These are phyloP conservation scores for Archivesica marissinica DNA, from an alignment of 1,140 invertebrate species.

Conservation along the genomic window DNA sequence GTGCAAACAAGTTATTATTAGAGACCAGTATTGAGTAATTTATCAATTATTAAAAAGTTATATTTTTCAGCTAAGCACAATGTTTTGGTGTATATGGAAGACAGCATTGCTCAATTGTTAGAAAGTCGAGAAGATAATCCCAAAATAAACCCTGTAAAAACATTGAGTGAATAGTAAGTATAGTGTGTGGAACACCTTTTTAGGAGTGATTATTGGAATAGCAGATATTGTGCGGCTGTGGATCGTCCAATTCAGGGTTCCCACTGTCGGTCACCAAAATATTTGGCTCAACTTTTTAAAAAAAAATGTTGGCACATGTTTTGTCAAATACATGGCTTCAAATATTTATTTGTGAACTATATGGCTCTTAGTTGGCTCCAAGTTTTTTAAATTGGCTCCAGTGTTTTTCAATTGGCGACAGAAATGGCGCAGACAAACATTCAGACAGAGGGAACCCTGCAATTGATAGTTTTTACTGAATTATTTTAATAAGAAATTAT, in stretches of 20 bases:
- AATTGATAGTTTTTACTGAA: neutral
- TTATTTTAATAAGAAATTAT: no score
- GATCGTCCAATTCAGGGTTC: no score
- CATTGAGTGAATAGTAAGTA: conserved; percentile 83
- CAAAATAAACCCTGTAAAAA: conserved; percentile 82
- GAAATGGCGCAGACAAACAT: no score
- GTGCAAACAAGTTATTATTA: conserved; percentile 27
- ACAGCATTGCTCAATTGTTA: conserved; percentile 81
- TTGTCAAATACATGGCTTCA: no score
- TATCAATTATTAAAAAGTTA: neutral
- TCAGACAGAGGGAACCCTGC: no score
- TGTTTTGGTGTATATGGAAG: conserved; percentile 82
- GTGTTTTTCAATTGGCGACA: no score
- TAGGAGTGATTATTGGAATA: neutral
- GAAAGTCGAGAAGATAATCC: conserved; percentile 82
- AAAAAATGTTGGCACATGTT: no score
- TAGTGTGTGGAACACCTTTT: neutral
- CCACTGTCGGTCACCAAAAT: no score
- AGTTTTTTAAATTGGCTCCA: no score
- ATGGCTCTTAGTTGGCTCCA: no score
- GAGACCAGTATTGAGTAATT: neutral
- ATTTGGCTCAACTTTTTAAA: no score
- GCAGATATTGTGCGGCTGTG: neutral
- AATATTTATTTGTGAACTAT: no score
- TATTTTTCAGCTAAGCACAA: conserved; percentile 77